A percentile compares a stretch with the other conserved stretches of the same genome.
Conservation (phyloP, 2,888 invertebrate genomes). For the Caenorhabditis sp. region DNA sequence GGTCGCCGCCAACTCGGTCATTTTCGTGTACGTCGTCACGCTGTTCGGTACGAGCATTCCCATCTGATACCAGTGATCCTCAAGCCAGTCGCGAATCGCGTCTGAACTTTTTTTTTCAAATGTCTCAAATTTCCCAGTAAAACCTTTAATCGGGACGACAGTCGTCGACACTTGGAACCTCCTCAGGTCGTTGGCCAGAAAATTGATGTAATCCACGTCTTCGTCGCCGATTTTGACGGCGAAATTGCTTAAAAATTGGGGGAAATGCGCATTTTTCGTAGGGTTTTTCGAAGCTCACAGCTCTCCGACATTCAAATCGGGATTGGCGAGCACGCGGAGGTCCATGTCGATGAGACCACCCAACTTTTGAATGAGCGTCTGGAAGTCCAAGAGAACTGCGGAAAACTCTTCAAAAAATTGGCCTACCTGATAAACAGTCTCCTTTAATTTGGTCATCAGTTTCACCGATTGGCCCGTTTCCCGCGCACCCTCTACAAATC, state of each 20-base stretch:
- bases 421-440: too few relatives aligned
- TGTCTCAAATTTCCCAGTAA: background rate
- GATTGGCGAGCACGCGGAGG: conserved; percentile 91
- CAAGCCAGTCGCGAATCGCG: conserved; percentile 90
- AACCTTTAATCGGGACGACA: background rate
- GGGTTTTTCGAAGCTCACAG: too few relatives aligned
- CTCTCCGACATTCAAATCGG: conserved; percentile 65
- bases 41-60: conserved; percentile 97
- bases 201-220: conserved; percentile 29
- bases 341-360: conserved; percentile 93
- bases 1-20: conserved; percentile 89
- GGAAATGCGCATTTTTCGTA: too few relatives aligned
- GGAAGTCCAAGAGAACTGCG: too few relatives aligned
- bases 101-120: too few relatives aligned
- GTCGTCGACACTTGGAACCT: conserved; percentile 18
- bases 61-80: conserved; percentile 95
- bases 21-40: conserved; percentile 96
- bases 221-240: conserved; percentile 21
- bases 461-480: conserved; percentile 15
- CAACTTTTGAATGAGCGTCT: conserved; percentile 79
- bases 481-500: conserved; percentile 22
- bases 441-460: conserved; percentile 9
- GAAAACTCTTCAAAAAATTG: too few relatives aligned
- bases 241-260: too few relatives aligned
- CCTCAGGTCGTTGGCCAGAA: conserved; percentile 1